A percentile compares a stretch with the other conserved stretches of the same genome.
Evolutionary conservation across 2,113 vertebrate genomes (phyloP).

Genomic region (Datnioides undecimradiatus): DNA sequence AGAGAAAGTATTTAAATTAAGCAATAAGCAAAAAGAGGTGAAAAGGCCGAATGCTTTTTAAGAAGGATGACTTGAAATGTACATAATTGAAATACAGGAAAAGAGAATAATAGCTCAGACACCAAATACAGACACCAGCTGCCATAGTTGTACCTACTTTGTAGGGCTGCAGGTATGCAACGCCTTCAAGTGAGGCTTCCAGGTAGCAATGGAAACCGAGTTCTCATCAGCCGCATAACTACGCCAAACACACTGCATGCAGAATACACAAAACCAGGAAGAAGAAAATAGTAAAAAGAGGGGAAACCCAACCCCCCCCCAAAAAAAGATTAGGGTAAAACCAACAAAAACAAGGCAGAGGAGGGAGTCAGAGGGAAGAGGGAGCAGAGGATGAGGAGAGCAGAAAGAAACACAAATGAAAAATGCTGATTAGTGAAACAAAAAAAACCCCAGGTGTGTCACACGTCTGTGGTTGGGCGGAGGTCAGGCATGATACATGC

Average conservation of each 20-base stretch:
- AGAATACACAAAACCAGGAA: slow-evolving; percentile 79
- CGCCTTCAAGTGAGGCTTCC: slow-evolving; percentile 99
- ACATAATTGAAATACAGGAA: slow-evolving; percentile 40
- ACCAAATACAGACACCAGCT: slow-evolving; percentile 84
- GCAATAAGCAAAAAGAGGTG: slow-evolving; percentile 45
- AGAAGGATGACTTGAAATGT: not conserved
- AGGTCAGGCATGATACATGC: slow-evolving; percentile 87
- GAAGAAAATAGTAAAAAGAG: slow-evolving; percentile 34
- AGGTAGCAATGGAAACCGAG: slow-evolving; percentile 99
- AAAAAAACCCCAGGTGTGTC: slow-evolving; percentile 70
- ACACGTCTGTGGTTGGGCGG: slow-evolving; percentile 78
- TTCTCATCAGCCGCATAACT: slow-evolving; percentile 99
- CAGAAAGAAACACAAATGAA: slow-evolving; percentile 50
- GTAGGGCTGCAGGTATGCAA: slow-evolving; percentile 99
- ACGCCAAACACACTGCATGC: slow-evolving; percentile 98
- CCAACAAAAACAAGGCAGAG: slow-evolving; percentile 29
- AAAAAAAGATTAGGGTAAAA: slow-evolving; percentile 67
- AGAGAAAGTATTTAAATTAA: slow-evolving; percentile 25
- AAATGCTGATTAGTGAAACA: slow-evolving; percentile 87
- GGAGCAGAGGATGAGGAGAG: slow-evolving; percentile 56
- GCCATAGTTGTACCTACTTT: slow-evolving; percentile 94
- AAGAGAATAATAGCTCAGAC: slow-evolving; percentile 78
- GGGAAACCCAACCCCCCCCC: slow-evolving; percentile 55
- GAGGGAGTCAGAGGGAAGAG: slow-evolving; percentile 58
- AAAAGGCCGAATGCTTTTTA: slow-evolving; percentile 46